Conservation (phyloP, 2,888 invertebrate genomes). For the Lasioglossum marginatum region DNA sequence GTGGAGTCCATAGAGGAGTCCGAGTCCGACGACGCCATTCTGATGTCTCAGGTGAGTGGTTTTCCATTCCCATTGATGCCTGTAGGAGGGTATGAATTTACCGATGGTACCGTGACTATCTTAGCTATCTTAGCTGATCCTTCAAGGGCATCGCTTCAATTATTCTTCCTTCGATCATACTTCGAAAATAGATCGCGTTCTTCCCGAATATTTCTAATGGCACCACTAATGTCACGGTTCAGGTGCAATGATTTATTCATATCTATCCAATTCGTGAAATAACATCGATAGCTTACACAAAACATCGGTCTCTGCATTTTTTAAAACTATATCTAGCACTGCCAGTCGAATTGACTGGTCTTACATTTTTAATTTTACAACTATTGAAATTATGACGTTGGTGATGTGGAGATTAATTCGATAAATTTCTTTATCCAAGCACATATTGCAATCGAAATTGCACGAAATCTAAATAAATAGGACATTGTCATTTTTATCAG, state of each 20-base stretch:
- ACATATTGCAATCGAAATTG: no score
- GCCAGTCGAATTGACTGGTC: no score
- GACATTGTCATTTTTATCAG: no score
- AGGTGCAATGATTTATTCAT: neutral
- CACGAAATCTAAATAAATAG: no score
- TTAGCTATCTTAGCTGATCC: neutral
- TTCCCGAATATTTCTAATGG: conserved; percentile 24
- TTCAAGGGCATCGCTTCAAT: conserved; percentile 10
- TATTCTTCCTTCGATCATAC: conserved; percentile 8
- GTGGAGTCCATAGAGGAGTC: conserved; percentile 90
- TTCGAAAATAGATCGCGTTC: neutral
- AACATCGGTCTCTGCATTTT: neutral
- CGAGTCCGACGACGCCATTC: conserved; percentile 91
- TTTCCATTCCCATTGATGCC: conserved; percentile 14
- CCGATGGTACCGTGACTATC: conserved; percentile 3
- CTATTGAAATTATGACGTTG: no score
- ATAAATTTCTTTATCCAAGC: no score
- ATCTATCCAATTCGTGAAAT: neutral
- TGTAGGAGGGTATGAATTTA: conserved; percentile 26
- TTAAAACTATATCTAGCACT: neutral
- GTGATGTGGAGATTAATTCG: no score
- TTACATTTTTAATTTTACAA: no score
- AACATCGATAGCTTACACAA: neutral
- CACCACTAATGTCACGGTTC: conserved; percentile 7
- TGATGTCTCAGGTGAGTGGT: conserved; percentile 90